Percentiles rank a stretch among this genome's conserved stretches.
phyloP scores from a whole-genome alignment of 2,797 vertebrate genomes.

The Gymnothorax reevesii region DNA sequence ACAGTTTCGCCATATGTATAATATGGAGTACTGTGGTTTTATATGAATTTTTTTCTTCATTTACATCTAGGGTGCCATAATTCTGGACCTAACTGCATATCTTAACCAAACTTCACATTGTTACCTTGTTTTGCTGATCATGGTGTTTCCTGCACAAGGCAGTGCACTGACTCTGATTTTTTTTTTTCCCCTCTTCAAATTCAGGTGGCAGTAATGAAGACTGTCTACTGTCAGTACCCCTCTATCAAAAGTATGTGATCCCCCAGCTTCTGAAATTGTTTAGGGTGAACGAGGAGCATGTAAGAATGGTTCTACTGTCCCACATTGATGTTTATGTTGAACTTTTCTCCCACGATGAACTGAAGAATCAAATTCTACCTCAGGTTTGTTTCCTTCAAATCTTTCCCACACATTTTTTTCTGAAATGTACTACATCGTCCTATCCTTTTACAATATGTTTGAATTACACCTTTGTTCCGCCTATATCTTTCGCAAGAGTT shows the following conservation, averaged over 20 bases:
- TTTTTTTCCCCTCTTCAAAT: slow-evolving; percentile 52
- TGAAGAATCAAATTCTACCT: slow-evolving; percentile 90
- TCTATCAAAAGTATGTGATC: slow-evolving; percentile 86
- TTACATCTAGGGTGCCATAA: too few relatives aligned
- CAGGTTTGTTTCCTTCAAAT: slow-evolving; percentile 76
- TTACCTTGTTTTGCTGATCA: not conserved
- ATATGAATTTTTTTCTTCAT: too few relatives aligned
- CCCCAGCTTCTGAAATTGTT: slow-evolving; percentile 91
- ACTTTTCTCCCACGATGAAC: slow-evolving; percentile 85
- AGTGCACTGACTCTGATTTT: not conserved
- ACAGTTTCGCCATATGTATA: too few relatives aligned
- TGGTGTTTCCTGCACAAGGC: not conserved
- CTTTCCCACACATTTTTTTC: not conserved
- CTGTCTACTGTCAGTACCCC: slow-evolving; percentile 82
- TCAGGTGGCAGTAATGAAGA: slow-evolving; percentile 62
- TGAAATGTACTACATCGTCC: not conserved
- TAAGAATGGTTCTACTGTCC: slow-evolving; percentile 86
- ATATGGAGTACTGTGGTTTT: too few relatives aligned
- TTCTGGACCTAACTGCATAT: not conserved
- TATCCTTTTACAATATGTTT: not conserved
- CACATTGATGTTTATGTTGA: slow-evolving; percentile 89
- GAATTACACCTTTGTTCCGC: not conserved
- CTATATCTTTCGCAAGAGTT: not conserved
- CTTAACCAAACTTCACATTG: not conserved
- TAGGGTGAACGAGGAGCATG: slow-evolving; percentile 90